These are phyloP conservation scores for Bos javanicus DNA, from an alignment of 2,113 vertebrate species.

Conservation along the genomic window DNA sequence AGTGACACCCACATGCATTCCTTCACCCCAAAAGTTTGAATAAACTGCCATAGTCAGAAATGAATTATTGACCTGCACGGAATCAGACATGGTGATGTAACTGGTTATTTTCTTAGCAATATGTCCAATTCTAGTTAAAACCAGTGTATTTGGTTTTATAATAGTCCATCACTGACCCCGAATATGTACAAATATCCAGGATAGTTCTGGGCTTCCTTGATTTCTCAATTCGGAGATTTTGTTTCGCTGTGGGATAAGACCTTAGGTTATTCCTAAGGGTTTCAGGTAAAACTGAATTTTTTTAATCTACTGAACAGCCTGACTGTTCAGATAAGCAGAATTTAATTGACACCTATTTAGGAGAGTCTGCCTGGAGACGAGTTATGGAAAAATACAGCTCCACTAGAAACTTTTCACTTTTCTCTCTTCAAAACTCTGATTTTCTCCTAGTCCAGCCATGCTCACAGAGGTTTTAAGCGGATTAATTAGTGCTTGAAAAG, in stretches of 20 bases:
- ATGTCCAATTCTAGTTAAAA: not conserved
- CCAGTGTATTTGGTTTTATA: not conserved
- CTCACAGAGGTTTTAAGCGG: not conserved
- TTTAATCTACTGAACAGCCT: conserved; percentile 35
- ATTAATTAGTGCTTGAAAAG: conserved; percentile 60
- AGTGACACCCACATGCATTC: not conserved
- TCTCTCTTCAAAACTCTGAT: conserved; percentile 30
- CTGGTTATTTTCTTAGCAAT: conserved; percentile 30
- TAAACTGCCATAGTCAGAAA: conserved; percentile 29
- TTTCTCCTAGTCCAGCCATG: conserved; percentile 11
- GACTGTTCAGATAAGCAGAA: conserved; percentile 42
- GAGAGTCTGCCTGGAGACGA: conserved; percentile 30
- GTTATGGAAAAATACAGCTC: conserved; percentile 39
- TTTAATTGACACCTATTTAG: conserved; percentile 54
- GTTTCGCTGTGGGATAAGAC: not conserved
- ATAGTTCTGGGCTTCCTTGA: not conserved
- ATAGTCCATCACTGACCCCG: not conserved
- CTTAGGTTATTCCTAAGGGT: not conserved
- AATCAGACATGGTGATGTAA: conserved; percentile 14
- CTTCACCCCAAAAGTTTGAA: not conserved
- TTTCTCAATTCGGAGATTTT: conserved; percentile 37
- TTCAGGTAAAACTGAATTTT: conserved; percentile 32
- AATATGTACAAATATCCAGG: not conserved
- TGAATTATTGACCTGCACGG: not conserved
- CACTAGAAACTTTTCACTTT: conserved; percentile 26